Conservation (phyloP, 2,888 invertebrate genomes). For the Bruchidius siliquastri region DNA sequence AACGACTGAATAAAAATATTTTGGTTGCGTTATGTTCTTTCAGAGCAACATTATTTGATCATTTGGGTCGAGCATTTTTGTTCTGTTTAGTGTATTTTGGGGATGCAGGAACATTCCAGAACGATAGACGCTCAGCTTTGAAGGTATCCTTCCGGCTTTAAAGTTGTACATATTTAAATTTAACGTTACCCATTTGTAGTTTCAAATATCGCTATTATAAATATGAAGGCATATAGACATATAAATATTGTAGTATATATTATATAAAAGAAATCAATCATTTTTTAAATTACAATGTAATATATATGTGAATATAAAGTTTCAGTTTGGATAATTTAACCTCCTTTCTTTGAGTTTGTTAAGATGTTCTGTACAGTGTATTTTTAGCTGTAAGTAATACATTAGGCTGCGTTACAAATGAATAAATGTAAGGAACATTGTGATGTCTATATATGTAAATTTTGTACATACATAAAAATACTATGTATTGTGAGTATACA, state of each 20-base stretch:
- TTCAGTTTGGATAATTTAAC: constrained; percentile 45
- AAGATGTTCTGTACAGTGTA: constrained; percentile 50
- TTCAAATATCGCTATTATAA: constrained; percentile 45
- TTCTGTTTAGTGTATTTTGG: not conserved
- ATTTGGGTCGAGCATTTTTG: not conserved
- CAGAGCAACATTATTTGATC: too few species aligned
- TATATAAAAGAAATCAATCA: constrained; percentile 42
- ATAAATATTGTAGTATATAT: constrained; percentile 45
- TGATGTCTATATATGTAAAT: constrained; percentile 52
- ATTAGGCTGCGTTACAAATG: constrained; percentile 45
- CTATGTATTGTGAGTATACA: constrained; percentile 52
- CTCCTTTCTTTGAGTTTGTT: constrained; percentile 25
- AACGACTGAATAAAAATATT: too few species aligned
- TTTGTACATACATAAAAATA: constrained; percentile 51
- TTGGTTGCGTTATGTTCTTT: too few species aligned
- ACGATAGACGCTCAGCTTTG: not conserved
- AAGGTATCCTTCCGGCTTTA: constrained; percentile 17
- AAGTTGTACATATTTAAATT: constrained; percentile 33
- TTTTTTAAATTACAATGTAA: constrained; percentile 47
- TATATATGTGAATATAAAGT: constrained; percentile 47
- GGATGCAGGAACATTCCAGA: constrained; percentile 14
- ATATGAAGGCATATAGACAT: constrained; percentile 38
- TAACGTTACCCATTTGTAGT: constrained; percentile 48
- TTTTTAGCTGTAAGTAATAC: constrained; percentile 46
- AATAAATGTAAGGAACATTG: constrained; percentile 50